Evolutionary conservation across 92 coral and sea anemone genomes (phyloP), one percentile per base, ranked within the genome.

Genomic region (Palythoa grandiflora): DNA sequence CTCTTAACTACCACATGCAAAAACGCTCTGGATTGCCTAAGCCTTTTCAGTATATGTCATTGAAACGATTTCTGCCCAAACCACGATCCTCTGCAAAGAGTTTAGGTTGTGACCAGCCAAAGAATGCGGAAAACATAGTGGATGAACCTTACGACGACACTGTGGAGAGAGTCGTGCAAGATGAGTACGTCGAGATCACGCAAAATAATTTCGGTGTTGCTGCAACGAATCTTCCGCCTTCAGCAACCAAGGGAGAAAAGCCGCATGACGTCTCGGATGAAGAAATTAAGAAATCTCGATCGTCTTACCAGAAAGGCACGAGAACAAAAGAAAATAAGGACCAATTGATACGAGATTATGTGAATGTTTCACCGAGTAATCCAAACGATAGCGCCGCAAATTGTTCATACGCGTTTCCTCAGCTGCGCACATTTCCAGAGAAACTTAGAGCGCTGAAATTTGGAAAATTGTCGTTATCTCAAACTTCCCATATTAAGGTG

Each of bases 311-410:
- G 52, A 21, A 35, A 4, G 44, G 47, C 7, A 44, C 50, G 4
- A 68, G n/a, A 15, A 16, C 86, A 51, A 63, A 12, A 36, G 71
- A 66, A 20, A 47, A 9, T 3, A 81, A 52, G 20, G 15, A 15
- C 11, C 39, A 47, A 16, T 13, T 47, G 15, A 68, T 48, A 28
- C 39, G 61, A 0, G 86, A 81, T 66, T 81, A 81, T 55, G 75
- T 68, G 35, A 81, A 81, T 20, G 74, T 81, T 9, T 63, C 86
- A 10, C 86, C 86, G 0, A 81, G 86, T 63, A 65, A 81, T 55
- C 47, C 86, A 16, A 81, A 81, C 15, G 86, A 81, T 36, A 81
- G 86, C 38, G 86, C 86, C 52, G 86, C 86, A 17, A 63, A 81
- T 17, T 81, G 86, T 47, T 81, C 86, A 0, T 81, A 81, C 37